Evolutionary conservation across 2,888 invertebrate genomes (phyloP).

Genomic region (Bembecia ichneumoniformis): DNA sequence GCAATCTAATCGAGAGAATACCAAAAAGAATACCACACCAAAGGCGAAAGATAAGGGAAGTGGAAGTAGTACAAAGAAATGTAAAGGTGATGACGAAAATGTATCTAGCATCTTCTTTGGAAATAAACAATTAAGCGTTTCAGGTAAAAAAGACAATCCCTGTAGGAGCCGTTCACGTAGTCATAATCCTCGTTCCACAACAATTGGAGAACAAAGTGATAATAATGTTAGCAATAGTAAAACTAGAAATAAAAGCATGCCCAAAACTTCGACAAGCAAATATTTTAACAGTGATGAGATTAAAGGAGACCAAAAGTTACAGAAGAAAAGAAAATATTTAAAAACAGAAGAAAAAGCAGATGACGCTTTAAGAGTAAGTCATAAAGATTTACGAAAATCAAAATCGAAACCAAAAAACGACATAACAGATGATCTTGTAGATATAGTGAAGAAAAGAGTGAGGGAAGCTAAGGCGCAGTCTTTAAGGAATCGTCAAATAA

Average conservation of each 20-base stretch:
- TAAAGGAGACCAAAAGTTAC: slow-evolving; percentile 6
- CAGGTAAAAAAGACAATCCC: slow-evolving; percentile 9
- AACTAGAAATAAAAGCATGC: slow-evolving; percentile 37
- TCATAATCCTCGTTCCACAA: slow-evolving; percentile 13
- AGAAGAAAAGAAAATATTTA: slow-evolving; percentile 18
- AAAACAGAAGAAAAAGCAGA: slow-evolving; percentile 24
- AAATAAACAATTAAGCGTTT: slow-evolving; percentile 7
- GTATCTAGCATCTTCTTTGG: slow-evolving; percentile 45
- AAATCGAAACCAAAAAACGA: slow-evolving; percentile 37
- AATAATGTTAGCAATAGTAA: slow-evolving; percentile 14
- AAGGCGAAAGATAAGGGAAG: too few species aligned
- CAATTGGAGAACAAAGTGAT: slow-evolving; percentile 2
- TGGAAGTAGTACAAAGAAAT: too few species aligned
- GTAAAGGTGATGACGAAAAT: slow-evolving; percentile 15
- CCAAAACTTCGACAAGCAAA: slow-evolving; percentile 26
- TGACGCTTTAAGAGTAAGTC: slow-evolving; percentile 38
- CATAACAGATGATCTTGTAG: slow-evolving; percentile 63
- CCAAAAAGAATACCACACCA: too few species aligned
- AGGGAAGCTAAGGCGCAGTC: slow-evolving; percentile 51
- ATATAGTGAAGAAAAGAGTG: slow-evolving; percentile 64
- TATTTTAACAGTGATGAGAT: slow-evolving; percentile 31
- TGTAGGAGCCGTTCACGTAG: slow-evolving; percentile 28
- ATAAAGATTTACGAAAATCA: slow-evolving; percentile 41
- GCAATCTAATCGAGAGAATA: too few species aligned
- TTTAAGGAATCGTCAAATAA: slow-evolving; percentile 16